These are phyloP conservation scores for Irena cyanogastra DNA, from an alignment of 2,113 vertebrate genomes.

Conservation along the genomic window DNA sequence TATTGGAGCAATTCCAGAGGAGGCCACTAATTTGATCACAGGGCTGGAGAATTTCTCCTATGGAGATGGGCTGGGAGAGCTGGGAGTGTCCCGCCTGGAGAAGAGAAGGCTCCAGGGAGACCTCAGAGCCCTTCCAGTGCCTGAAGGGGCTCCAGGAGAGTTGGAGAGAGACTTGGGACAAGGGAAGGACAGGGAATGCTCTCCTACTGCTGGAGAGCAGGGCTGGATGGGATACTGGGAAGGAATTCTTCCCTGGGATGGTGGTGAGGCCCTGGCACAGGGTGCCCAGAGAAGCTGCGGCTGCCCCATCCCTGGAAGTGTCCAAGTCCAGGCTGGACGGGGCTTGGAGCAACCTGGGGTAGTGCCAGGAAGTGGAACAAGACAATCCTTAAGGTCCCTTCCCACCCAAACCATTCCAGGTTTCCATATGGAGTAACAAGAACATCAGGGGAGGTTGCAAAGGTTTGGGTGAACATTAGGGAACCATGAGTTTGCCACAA, in stretches of 20 bases:
- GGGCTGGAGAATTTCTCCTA: neutral
- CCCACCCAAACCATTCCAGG: neutral
- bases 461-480: neutral
- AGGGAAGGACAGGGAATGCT: accelerated
- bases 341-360: neutral
- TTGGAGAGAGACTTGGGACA: accelerated
- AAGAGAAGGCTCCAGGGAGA: accelerated
- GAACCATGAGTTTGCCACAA: accelerated
- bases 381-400: neutral
- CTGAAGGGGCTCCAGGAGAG: neutral
- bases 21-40: neutral
- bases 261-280: accelerated
- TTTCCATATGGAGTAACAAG: neutral
- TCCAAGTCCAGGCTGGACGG: accelerated
- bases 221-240: neutral
- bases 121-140: neutral
- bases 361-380: accelerated
- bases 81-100: neutral
- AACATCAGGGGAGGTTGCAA: neutral
- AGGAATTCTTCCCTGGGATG: accelerated
- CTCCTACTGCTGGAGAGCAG: neutral
- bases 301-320: neutral
- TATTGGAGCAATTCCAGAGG: neutral
- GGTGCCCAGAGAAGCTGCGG: neutral
- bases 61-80: neutral